Evolutionary conservation across 2,797 vertebrate genomes (phyloP).

Genomic region (Argya squamiceps): DNA sequence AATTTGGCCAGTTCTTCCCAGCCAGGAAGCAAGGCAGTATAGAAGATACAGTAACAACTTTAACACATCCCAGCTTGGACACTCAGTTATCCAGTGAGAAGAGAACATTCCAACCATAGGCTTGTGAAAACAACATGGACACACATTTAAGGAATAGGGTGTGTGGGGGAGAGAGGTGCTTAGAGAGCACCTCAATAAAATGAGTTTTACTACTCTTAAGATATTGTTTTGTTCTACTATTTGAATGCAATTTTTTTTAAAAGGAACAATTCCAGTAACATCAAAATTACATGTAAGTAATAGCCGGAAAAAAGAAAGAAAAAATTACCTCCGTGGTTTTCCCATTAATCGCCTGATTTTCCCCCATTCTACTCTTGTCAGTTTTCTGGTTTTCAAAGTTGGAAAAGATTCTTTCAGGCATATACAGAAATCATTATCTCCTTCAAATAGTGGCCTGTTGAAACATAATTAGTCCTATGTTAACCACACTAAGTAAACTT

Average conservation of each 20-base stretch:
- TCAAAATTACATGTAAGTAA: neutral
- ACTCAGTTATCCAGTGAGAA: neutral
- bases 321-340: slow-evolving; percentile 92
- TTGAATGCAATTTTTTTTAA: neutral
- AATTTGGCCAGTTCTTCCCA: neutral
- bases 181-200: neutral
- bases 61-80: neutral
- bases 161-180: rapidly evolving
- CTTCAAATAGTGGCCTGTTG: slow-evolving; percentile 95
- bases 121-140: neutral
- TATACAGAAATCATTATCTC: slow-evolving; percentile 98
- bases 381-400: slow-evolving; percentile 94
- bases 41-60: neutral
- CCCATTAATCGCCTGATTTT: slow-evolving; percentile 98
- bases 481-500: neutral
- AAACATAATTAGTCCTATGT: slow-evolving; percentile 55
- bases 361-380: slow-evolving; percentile 97
- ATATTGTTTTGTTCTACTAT: neutral
- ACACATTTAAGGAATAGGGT: neutral
- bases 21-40: neutral
- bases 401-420: slow-evolving; percentile 98
- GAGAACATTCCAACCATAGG: neutral
- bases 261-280: neutral
- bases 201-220: neutral
- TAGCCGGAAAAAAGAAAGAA: neutral